A percentile compares a stretch with the other conserved stretches of the same genome.
phyloP scores from a whole-genome alignment of 2,888 invertebrate species.

The Latheticus oryzae region DNA sequence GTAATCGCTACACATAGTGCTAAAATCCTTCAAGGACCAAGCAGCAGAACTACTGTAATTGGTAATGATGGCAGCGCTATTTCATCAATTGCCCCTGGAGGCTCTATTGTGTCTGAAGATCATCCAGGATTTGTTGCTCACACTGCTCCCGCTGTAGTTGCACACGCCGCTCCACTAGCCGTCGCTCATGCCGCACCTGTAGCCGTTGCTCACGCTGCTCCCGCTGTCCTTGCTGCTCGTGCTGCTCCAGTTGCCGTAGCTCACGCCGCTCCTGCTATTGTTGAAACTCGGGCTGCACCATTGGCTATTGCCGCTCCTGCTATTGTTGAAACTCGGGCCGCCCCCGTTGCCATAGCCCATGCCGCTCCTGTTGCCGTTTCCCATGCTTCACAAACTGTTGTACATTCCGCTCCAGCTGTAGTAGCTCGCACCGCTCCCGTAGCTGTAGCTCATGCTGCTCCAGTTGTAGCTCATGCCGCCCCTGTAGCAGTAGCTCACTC shows the following conservation, averaged over 20 bases:
- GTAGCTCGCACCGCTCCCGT: conserved; percentile 49
- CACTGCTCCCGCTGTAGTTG: conserved; percentile 39
- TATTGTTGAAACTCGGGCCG: conserved; percentile 15
- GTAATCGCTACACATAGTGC: conserved; percentile 26
- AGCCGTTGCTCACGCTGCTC: conserved; percentile 34
- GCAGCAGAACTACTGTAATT: conserved; percentile 52
- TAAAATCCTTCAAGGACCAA: conserved; percentile 55
- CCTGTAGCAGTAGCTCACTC: conserved; percentile 44
- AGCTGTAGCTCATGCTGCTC: conserved; percentile 44
- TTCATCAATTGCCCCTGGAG: conserved; percentile 54
- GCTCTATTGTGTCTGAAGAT: conserved; percentile 49
- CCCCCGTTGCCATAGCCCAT: conserved; percentile 24
- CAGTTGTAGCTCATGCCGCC: conserved; percentile 45
- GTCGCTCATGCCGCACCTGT: conserved; percentile 27
- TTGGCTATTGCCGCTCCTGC: conserved; percentile 30
- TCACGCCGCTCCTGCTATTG: conserved; percentile 51
- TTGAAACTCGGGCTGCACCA: conserved; percentile 31
- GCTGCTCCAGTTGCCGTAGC: conserved; percentile 29
- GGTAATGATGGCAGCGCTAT: conserved; percentile 56
- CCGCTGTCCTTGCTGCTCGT: conserved; percentile 25
- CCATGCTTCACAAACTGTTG: conserved; percentile 39
- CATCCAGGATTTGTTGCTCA: conserved; percentile 49
- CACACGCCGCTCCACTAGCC: conserved; percentile 27
- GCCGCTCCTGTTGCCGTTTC: conserved; percentile 43
- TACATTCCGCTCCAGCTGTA: conserved; percentile 28